Base-by-base conservation (phyloP, 2,888 invertebrate genomes). In the Seira ritae region DNA sequence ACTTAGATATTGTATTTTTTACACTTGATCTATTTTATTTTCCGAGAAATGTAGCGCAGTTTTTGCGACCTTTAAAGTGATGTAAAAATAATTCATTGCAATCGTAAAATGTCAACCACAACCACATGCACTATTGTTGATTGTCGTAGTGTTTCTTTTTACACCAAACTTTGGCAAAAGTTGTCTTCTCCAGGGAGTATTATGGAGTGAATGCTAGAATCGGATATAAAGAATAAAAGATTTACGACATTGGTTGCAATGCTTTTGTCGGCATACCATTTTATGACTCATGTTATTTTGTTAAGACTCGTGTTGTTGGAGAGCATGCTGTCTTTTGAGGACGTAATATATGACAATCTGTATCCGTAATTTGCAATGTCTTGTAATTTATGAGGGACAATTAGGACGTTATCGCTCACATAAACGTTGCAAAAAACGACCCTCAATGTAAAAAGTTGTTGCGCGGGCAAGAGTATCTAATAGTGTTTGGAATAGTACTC, bases 181-280 rank as follows among this genome's bases (percentile, higher is more conserved):
- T n/a, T 15, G 12, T 50, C 15, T n/a, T 12, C 12, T 50, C 50
- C 50, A 50, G 12, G 42, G n/a, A n/a, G 2, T 31, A 4, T 15
- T 15, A 50, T n/a, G 15, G 15, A n/a, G 50, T 3, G 12, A 1
- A n/a, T 50, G 50, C 2, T n/a, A 50, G 3, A 50, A 8, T 50
- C 50, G 3, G 50, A 50, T 50, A n/a, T 50, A n/a, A 50, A 50
- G 17, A 50, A 50, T 50, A 50, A 50, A 50, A 50, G 50, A 50
- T 50, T 50, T 50, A 50, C 12, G 50, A 15, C 6, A 15, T 50
- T 8, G 1, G 50, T 50, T 12, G 15, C 50, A 50, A 50, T 15
- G 17, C 17, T 50, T n/a, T 50, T 50, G 50, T 50, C 50, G 50
- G 15, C 31, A 31, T 31, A n/a, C n/a, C n/a, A n/a, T 42, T 42